These are phyloP conservation scores for Rhabdornis inornatus DNA, from an alignment of 2,113 vertebrate genomes.

Conservation along the genomic window DNA sequence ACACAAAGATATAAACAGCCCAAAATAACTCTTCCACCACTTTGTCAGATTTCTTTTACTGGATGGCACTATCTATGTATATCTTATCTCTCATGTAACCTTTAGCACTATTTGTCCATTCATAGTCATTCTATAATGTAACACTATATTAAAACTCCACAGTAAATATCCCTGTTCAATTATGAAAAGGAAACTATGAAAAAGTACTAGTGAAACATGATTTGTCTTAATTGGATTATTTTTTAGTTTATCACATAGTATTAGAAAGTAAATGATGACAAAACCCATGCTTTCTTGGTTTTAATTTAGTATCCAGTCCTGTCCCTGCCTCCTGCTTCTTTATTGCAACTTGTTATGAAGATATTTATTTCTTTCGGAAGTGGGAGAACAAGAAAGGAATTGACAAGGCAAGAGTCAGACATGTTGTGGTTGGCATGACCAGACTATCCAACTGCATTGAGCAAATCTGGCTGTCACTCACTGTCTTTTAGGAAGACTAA, in stretches of 20 bases:
- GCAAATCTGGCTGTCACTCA: slow-evolving; percentile 4
- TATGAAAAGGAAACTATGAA: background rate
- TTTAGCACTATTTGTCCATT: background rate
- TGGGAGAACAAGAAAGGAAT: slow-evolving; percentile 26
- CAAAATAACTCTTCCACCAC: background rate
- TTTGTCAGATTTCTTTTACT: background rate
- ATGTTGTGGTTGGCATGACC: background rate
- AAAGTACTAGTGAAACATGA: background rate
- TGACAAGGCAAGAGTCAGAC: slow-evolving; percentile 23
- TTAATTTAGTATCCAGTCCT: background rate
- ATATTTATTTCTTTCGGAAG: slow-evolving; percentile 35
- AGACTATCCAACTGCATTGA: background rate
- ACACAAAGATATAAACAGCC: background rate
- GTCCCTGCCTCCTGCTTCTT: background rate
- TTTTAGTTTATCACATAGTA: background rate
- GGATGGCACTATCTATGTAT: background rate
- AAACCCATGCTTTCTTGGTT: background rate
- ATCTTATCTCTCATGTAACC: background rate
- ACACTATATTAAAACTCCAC: background rate
- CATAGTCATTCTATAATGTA: background rate
- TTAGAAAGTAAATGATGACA: background rate
- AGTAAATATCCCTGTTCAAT: background rate
- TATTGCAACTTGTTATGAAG: background rate
- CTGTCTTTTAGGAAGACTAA: background rate
- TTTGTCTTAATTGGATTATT: background rate